phyloP scores from a whole-genome alignment of 1,140 invertebrate species.

The Leucophenga varia region DNA sequence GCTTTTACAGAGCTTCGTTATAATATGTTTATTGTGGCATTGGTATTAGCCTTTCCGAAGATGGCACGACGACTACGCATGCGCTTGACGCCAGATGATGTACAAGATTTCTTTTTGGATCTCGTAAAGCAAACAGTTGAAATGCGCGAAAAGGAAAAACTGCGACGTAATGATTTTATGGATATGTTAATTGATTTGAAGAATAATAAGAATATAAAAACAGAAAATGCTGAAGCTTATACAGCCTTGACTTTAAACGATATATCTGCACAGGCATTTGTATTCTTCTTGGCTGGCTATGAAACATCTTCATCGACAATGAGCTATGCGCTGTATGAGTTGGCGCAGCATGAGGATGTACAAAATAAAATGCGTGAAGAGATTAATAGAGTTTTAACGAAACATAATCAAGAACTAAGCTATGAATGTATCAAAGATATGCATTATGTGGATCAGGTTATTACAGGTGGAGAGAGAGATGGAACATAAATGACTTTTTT shows the following conservation, averaged over 20 bases:
- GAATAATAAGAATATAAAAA: slow-evolving; percentile 22
- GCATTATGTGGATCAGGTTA: slow-evolving; percentile 61
- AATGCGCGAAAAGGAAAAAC: slow-evolving; percentile 57
- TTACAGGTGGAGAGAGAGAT: slow-evolving; percentile 57
- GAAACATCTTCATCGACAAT: slow-evolving; percentile 59
- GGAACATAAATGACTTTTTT: background rate
- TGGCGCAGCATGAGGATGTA: slow-evolving; percentile 57
- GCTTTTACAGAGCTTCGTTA: slow-evolving; percentile 39
- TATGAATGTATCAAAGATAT: slow-evolving; percentile 63
- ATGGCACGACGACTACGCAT: slow-evolving; percentile 32
- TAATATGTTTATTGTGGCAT: slow-evolving; percentile 26
- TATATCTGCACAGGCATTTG: slow-evolving; percentile 60
- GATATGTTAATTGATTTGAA: slow-evolving; percentile 61
- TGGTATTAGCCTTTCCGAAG: slow-evolving; percentile 38
- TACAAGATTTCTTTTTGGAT: slow-evolving; percentile 59
- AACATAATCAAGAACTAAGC: slow-evolving; percentile 58
- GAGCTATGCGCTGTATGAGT: slow-evolving; percentile 57
- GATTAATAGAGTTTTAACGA: slow-evolving; percentile 54
- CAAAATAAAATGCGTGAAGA: slow-evolving; percentile 59
- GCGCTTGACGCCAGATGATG: slow-evolving; percentile 40
- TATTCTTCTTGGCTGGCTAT: slow-evolving; percentile 67
- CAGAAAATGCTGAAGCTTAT: slow-evolving; percentile 31
- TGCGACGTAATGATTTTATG: slow-evolving; percentile 61
- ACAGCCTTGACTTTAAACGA: slow-evolving; percentile 36
- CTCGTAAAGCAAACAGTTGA: slow-evolving; percentile 57